Evolutionary conservation across 2,797 vertebrate species (phyloP).

Genomic region (Alosa sapidissima): DNA sequence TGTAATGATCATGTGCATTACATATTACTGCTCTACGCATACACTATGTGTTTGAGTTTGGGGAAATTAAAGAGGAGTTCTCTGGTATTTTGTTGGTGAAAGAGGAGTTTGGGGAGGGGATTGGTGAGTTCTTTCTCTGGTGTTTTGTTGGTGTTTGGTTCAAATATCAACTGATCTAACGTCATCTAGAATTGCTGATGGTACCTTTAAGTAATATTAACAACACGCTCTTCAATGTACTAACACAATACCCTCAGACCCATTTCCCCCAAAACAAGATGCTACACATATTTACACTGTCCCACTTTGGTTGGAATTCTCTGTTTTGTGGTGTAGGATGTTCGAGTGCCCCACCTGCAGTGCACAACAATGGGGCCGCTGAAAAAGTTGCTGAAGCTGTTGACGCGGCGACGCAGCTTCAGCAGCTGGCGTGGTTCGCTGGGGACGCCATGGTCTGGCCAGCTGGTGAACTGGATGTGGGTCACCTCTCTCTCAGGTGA

Average conservation of each 20-base stretch:
- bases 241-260: background rate
- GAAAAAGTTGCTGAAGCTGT: conserved; percentile 93
- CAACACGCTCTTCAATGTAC: background rate
- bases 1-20: background rate
- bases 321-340: background rate
- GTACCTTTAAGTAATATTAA: background rate
- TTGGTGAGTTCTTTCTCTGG: too few relatives aligned
- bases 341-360: conserved; percentile 81
- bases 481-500: conserved; percentile 84
- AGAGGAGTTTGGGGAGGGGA: too few relatives aligned
- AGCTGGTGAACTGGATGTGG: conserved; percentile 96
- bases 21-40: background rate
- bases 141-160: too few relatives aligned
- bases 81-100: too few relatives aligned
- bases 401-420: conserved; percentile 89
- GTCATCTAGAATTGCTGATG: too few relatives aligned
- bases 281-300: background rate
- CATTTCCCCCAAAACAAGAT: too few relatives aligned
- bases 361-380: conserved; percentile 92
- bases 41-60: too few relatives aligned
- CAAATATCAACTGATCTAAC: too few relatives aligned
- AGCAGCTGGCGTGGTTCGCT: conserved; percentile 90
- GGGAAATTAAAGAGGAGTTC: too few relatives aligned
- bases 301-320: background rate
- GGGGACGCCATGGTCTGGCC: conserved; percentile 96